These are phyloP conservation scores for Porites divaricata DNA, from an alignment of 92 coral and sea anemone genomes.

Conservation along the genomic window DNA sequence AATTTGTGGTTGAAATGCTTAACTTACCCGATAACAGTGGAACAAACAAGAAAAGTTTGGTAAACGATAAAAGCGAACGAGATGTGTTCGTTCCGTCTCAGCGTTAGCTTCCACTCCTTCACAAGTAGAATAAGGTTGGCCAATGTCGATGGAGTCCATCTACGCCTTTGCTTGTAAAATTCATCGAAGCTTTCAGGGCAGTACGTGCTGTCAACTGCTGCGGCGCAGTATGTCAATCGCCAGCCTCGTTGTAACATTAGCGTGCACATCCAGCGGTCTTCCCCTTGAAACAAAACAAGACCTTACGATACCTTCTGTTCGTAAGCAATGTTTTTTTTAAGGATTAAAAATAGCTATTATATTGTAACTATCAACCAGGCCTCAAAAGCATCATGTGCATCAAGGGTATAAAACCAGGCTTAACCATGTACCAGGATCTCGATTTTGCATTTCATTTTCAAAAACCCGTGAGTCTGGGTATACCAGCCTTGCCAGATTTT, in stretches of 20 bases:
- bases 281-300: slow-evolving; percentile 38
- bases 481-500: no score
- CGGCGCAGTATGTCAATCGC: slow-evolving; percentile 71
- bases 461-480: no score
- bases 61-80: slow-evolving; percentile 48
- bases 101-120: slow-evolving; percentile 47
- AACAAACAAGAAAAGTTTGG: slow-evolving; percentile 58
- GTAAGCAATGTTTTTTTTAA: no score
- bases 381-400: no score
- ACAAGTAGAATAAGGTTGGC: slow-evolving; percentile 65
- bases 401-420: no score
- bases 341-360: no score
- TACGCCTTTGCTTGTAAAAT: slow-evolving; percentile 67
- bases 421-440: no score
- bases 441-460: no score
- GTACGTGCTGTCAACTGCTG: slow-evolving; percentile 70
- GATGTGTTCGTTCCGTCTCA: slow-evolving; percentile 53
- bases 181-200: slow-evolving; percentile 75
- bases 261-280: slow-evolving; percentile 75
- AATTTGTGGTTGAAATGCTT: no score
- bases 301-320: neutral
- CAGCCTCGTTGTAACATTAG: slow-evolving; percentile 69
- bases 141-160: slow-evolving; percentile 71
- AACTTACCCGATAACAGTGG: slow-evolving; percentile 63
- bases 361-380: no score